Base-by-base conservation (phyloP, 1,140 invertebrate species). In the Drosophila triauraria region DNA sequence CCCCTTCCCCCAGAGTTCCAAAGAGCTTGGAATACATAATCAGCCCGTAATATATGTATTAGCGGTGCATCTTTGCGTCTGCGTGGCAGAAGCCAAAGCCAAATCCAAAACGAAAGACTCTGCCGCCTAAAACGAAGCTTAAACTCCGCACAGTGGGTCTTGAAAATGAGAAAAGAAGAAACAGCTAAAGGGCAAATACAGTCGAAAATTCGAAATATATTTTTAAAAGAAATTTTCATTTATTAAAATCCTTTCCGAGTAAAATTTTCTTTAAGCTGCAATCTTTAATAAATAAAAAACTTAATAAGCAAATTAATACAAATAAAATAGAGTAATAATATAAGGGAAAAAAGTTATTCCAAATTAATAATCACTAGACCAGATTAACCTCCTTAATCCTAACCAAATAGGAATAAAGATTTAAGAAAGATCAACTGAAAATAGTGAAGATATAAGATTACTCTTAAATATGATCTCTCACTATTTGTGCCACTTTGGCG, bases 1-100 rank as follows among this genome's bases (percentile, higher is more conserved):
- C 58, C 50, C 44, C 51, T 72, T 53, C 50, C 13, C 38, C 13
- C 12, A 4, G 32, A 13, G 53, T 38, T 56, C 27, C 30, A 0
- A 65, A 35, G 27, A 42, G 40, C 62, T 65, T 35, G 40, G 27
- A 65, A 65, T 65, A 65, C 57, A 65, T 65, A 65, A 65, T 64
- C 23, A 57, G 30, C 40, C 48, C 35, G 70, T 23, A 15, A 62
- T 15, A 46, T 35, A 12, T 38, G 51, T 15, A 23, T 8, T 38
- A 38, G 51, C 40, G 23, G 40, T 69, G 79, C 61, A 64, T 74
- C 59, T 56, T 56, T 40, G 58, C 65, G 61, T 56, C 80, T 67
- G 62, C 67, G 67, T 59, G 60, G 54, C 72, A 82, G 57, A 81
- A 70, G 79, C 51, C 61, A 59, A 20, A 59, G 51, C 70, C 13